Conservation (phyloP, 2,113 vertebrate genomes). For the Gallinago undulata region DNA sequence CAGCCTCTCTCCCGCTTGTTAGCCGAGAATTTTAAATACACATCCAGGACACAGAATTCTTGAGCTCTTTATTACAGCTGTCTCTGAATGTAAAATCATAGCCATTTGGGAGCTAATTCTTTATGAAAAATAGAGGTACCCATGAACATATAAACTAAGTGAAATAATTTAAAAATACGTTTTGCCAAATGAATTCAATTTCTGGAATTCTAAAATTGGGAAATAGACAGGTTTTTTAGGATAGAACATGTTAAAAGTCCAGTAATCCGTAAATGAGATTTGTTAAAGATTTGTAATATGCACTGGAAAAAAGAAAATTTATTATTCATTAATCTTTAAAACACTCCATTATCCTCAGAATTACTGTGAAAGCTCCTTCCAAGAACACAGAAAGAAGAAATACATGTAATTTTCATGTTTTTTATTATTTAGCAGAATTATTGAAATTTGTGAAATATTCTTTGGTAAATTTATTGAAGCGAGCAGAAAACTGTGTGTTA, state of each 20-base stretch:
- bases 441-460: not conserved
- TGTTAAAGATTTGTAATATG: not conserved
- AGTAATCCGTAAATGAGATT: not conserved
- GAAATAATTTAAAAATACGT: not conserved
- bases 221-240: not conserved
- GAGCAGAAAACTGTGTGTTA: not conserved
- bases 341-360: not conserved
- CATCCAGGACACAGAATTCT: slow-evolving; percentile 12
- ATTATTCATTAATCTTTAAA: not conserved
- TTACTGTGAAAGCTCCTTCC: not conserved
- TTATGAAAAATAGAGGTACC: not conserved
- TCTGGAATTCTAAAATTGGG: not conserved
- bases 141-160: not conserved
- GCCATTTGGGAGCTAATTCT: not conserved
- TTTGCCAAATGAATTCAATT: not conserved
- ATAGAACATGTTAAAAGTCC: not conserved
- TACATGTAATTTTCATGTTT: not conserved
- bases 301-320: not conserved
- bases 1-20: slow-evolving; percentile 46
- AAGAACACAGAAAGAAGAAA: not conserved
- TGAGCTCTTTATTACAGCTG: slow-evolving; percentile 9
- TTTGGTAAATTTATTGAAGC: not conserved
- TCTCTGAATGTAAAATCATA: not conserved
- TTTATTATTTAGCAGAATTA: not conserved
- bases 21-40: slow-evolving; percentile 56